Base-by-base conservation (phyloP, 2,888 invertebrate genomes). In the Drosophila fungiperda region DNA sequence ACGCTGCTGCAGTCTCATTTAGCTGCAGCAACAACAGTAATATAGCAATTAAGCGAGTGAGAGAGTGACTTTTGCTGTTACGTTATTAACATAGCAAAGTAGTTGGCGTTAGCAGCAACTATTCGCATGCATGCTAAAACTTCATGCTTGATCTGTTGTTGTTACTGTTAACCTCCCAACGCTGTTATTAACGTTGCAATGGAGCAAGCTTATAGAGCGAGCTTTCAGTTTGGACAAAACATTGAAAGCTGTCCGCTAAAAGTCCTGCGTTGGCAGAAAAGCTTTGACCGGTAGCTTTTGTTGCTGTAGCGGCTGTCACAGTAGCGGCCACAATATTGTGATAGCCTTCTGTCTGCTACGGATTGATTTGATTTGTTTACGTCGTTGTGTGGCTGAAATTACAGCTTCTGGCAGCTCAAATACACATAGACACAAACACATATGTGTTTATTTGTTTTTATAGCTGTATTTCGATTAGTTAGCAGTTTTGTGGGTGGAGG, bases 291-390 rank as follows among this genome's bases (percentile, higher is more conserved):
- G 11, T 58, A 82, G 80, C 80, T 80, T 66, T 68, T 45, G 8
- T 17, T 67, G 59, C 29, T 49, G 45, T 8, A 11, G 4, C 20
- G 20, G 23, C 36, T 26, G 48, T 35, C 38, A 82, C 86, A 83
- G 80, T 76, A 5, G 53, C 50, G n/a, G 49, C 45, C 29, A 29
- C 50, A 63, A 76, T 69, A 83, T 72, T 66, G 42, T 50, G 36
- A 36, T 23, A 40, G 26, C 36, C 35, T 20, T 7, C 29, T 58
- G 36, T 49, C 17, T 45, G 29, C 4, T 23, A 8, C 1, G 26
- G 8, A 0, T 2, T 29, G 29, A 15, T 57, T 72, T 67, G 72
- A 88, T 85, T 83, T 88, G 89, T 88, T 88, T 88, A 83, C 73
- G 48, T 65, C 15, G 15, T 8, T 45, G 15, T 66, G 48, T 35